Percentiles rank a stretch among this genome's conserved stretches.
Conservation (phyloP, 2,797 vertebrate genomes). For the Coranthus polyacanthus region DNA sequence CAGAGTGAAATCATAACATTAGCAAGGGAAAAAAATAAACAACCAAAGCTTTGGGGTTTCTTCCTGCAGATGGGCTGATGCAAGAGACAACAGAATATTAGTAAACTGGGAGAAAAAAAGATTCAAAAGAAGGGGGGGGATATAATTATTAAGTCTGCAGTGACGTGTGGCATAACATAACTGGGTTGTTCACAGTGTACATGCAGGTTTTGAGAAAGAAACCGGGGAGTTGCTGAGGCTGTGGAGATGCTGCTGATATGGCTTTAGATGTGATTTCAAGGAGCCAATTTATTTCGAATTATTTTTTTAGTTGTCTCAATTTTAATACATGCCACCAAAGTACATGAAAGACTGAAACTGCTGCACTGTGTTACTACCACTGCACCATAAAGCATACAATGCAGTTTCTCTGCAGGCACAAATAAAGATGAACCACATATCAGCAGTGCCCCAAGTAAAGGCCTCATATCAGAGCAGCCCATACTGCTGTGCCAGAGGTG, state of each 20-base stretch:
- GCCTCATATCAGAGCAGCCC: constrained; percentile 73
- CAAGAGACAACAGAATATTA: constrained; percentile 80
- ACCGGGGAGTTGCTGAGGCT: constrained; percentile 69
- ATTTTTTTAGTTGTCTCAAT: background rate
- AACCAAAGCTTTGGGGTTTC: constrained; percentile 68
- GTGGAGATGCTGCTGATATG: constrained; percentile 82
- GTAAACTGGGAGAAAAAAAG: constrained; percentile 62
- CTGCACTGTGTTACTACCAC: constrained; percentile 17
- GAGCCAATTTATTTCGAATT: background rate
- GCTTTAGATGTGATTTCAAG: constrained; percentile 44
- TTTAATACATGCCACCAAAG: constrained; percentile 20
- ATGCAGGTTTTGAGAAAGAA: constrained; percentile 79
- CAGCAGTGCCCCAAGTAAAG: constrained; percentile 79
- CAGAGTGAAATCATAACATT: constrained; percentile 53
- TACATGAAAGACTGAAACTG: constrained; percentile 16
- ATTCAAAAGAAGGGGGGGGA: constrained; percentile 55
- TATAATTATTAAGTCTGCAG: constrained; percentile 52
- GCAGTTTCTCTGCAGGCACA: constrained; percentile 22
- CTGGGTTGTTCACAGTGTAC: constrained; percentile 67
- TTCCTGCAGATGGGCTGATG: constrained; percentile 76
- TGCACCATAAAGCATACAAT: constrained; percentile 4
- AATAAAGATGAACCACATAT: constrained; percentile 69
- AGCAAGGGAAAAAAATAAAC: constrained; percentile 48
- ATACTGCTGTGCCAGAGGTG: constrained; percentile 79
- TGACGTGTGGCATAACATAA: constrained; percentile 48